Base-by-base conservation (phyloP, 2,113 vertebrate genomes). In the Onychostoma macrolepis region DNA sequence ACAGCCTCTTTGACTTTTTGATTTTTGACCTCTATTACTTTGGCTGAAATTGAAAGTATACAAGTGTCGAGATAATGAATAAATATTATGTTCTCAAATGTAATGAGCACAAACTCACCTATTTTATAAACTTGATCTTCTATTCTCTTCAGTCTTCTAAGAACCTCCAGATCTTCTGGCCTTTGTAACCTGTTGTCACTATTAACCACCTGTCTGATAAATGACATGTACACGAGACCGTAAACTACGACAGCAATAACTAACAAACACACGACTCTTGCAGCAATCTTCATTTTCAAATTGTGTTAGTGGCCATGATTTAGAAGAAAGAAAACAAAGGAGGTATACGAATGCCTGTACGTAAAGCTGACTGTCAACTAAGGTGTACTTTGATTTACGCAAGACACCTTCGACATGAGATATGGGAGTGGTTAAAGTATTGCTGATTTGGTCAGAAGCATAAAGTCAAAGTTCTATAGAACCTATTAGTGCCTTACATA, bases 61-160 rank as follows among this genome's bases (percentile, higher is more conserved):
- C 6, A 33, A 76, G 6, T 4, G 26, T 26, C 43, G 7, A 75
- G 1, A 21, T 75, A 43, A 65, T 30, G 28, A 67, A 67, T 2
- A 30, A 33, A 33, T 33, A 69, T 4, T 33, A 15, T 50, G 48
- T 41, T 72, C 3, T 41, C 7, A 28, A 50, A 58, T 61, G 11
- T 13, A 71, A 36, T 33, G 30, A 12, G 24, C 12, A 53, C 4
- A 61, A 7, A 81, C 93, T 92, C 85, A 95, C 94, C 11, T 48
- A 94, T 88, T 48, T 38, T 76, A 56, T 85, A 36, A 63, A 95
- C 89, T 48, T 90, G 58, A 0, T 4, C 24, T 45, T 94, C 92
- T 67, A 94, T 90, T 75, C 83, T 89, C 2, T 92, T 87, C 90
- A 95, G 87, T 86, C 86, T 92, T 24, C 33, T 38, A 4, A 91